phyloP scores from a whole-genome alignment of 37 sponge, comb jelly and placozoan genomes.

The Dysidea cf. avara region DNA sequence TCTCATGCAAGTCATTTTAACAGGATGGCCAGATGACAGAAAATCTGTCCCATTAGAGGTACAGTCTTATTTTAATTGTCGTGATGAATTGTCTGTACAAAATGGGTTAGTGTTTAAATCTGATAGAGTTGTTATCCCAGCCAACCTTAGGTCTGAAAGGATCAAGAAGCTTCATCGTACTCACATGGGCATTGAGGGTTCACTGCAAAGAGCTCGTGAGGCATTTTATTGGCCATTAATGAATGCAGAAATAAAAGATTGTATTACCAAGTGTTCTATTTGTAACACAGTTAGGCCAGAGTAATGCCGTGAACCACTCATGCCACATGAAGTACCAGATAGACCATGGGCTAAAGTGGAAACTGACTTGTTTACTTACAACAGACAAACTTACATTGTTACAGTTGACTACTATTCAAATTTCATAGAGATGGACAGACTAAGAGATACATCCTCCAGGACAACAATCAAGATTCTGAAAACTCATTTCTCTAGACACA shows the following conservation, averaged over 20 bases:
- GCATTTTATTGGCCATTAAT: constrained; percentile 39
- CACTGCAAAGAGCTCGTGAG: constrained; percentile 17
- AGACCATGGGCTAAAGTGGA: constrained; percentile 22
- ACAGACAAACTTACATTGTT: too few relatives aligned
- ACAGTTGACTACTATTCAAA: not conserved
- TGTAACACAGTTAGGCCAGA: not conserved
- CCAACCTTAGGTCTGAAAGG: too few relatives aligned
- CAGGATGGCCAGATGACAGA: too few relatives aligned
- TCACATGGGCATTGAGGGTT: constrained; percentile 5
- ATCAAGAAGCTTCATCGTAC: too few relatives aligned
- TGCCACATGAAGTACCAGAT: constrained; percentile 15
- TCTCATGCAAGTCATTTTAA: too few relatives aligned
- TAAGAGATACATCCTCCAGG: not conserved
- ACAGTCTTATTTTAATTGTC: too few relatives aligned
- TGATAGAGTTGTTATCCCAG: too few relatives aligned
- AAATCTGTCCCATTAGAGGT: too few relatives aligned
- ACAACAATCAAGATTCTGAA: constrained; percentile 3
- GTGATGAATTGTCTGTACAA: too few relatives aligned
- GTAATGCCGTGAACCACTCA: constrained; percentile 8
- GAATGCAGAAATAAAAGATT: constrained; percentile 10
- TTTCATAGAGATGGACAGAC: not conserved
- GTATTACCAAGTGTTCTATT: constrained; percentile 14
- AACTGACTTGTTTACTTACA: constrained; percentile 2
- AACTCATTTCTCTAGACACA: constrained; percentile 14
- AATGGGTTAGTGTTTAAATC: too few relatives aligned